phyloP scores from a whole-genome alignment of 2,113 vertebrate genomes.

The Mus musculus region GRCm39 chr13:11226001-11226500 shows the following conservation, averaged over 20 bases:
- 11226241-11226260: background rate
- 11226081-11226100: background rate
- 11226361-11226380: background rate
- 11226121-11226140: background rate
- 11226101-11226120: background rate
- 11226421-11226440: background rate
- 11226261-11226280: background rate
- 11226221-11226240: background rate
- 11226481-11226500: background rate
- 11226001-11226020: background rate
- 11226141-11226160: background rate
- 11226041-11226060: background rate
- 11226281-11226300: background rate
- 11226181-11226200: background rate
- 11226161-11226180: background rate
- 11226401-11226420: background rate
- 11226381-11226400: background rate
- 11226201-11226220: background rate
- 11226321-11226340: background rate
- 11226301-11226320: background rate
- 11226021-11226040: background rate
- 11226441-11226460: background rate
- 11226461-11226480: background rate
- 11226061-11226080: background rate
- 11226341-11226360: background rate